Conservation (phyloP, 2,797 vertebrate species). For the Molossus alvarezi region DNA sequence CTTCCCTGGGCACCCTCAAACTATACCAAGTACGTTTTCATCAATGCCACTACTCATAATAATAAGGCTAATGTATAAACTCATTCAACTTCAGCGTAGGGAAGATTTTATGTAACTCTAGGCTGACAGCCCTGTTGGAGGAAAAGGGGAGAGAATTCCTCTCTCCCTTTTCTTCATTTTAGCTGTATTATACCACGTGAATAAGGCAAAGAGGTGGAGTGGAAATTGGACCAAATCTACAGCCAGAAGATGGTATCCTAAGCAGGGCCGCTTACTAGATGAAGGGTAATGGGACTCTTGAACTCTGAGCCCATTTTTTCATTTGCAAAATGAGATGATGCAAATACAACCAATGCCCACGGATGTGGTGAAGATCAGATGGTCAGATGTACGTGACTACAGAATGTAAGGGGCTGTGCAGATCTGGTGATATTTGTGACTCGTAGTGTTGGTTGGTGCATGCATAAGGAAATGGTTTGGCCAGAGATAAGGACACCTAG, state of each 20-base stretch:
- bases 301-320: background rate
- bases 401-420: background rate
- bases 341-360: background rate
- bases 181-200: background rate
- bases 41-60: background rate
- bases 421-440: rapidly evolving
- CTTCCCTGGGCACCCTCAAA: background rate
- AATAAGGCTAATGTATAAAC: background rate
- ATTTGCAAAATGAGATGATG: slow-evolving; percentile 15
- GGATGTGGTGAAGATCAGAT: background rate
- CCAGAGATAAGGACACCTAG: background rate
- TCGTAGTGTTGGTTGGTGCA: background rate
- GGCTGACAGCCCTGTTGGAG: background rate
- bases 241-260: background rate
- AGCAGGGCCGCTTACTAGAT: background rate
- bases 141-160: background rate
- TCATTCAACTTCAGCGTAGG: background rate
- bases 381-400: background rate
- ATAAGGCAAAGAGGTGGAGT: background rate
- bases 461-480: background rate
- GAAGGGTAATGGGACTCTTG: background rate
- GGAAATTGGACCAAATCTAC: background rate
- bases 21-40: background rate
- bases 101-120: background rate
- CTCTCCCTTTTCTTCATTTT: background rate